These are phyloP conservation scores for Ceratosolen fusciceps DNA, from an alignment of 1,140 invertebrate genomes.

Conservation along the genomic window DNA sequence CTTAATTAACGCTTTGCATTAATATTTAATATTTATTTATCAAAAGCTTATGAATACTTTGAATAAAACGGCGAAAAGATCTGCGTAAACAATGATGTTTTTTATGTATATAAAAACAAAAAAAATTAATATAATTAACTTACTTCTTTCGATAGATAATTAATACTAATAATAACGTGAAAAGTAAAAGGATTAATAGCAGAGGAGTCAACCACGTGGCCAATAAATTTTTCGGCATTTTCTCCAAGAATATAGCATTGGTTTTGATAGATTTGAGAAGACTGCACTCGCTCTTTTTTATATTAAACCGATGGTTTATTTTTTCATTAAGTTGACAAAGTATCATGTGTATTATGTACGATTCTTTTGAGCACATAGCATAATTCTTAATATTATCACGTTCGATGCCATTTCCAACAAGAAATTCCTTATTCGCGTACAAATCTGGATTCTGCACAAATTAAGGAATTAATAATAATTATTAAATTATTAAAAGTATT, in stretches of 20 bases:
- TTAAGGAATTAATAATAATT: not conserved
- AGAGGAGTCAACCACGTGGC: slow-evolving; percentile 48
- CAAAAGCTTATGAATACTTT: too few species aligned
- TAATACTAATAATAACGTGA: not conserved
- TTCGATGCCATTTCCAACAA: slow-evolving; percentile 50
- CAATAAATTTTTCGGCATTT: not conserved
- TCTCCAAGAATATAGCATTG: slow-evolving; percentile 24
- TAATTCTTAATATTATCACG: slow-evolving; percentile 51
- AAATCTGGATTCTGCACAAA: slow-evolving; percentile 18
- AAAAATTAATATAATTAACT: not conserved
- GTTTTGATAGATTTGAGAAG: slow-evolving; percentile 23
- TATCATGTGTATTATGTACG: slow-evolving; percentile 50
- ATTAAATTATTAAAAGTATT: too few species aligned
- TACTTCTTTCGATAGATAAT: slow-evolving; percentile 49
- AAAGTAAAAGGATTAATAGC: slow-evolving; percentile 40
- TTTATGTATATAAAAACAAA: not conserved
- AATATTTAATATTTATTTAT: too few species aligned
- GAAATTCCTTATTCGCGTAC: slow-evolving; percentile 42
- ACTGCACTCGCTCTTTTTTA: slow-evolving; percentile 18
- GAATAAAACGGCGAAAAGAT: too few species aligned
- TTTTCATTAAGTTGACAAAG: not conserved
- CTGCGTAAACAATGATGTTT: too few species aligned
- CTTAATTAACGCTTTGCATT: too few species aligned
- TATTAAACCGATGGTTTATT: not conserved
- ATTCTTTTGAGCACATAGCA: slow-evolving; percentile 46